Evolutionary conservation across 2,888 invertebrate species (phyloP), one percentile per base, ranked within the genome.

Genomic region (Rotaria macrura): DNA sequence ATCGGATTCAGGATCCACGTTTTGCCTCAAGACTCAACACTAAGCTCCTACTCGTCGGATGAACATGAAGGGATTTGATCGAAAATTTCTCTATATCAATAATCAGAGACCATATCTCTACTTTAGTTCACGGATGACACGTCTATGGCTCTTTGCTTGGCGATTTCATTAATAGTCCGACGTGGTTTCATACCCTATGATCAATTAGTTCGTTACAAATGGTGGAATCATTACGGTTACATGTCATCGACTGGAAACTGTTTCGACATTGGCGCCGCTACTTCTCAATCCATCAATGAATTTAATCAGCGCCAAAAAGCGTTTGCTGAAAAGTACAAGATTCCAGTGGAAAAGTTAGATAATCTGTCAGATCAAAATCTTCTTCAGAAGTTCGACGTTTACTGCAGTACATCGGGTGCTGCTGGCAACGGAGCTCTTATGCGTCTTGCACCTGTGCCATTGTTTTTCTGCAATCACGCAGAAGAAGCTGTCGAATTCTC

Each of bases 161-260:
- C 74, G 10, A n/a, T n/a, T 2, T 43, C 40, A 43, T 43, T 79
- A 25, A 25, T 79, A 7, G 25, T 14, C 10, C 38, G 43, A 25
- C 74, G 12, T 38, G 74, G 14, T n/a, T 79, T 79, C n/a, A 43
- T 43, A 23, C 40, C 74, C 14, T 79, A 79, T 43, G 74, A 79
- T 43, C 74, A 79, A 79, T 43, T 79, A 79, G 74, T 79, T 38
- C 74, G 74, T 10, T 79, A 79, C 23, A 79, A 79, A 79, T 79
- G 74, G 74, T 79, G 74, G 74, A 20, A 23, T 20, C 23, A 79
- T 12, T 2, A 20, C 25, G 74, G 74, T 12, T 79, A 79, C 29
- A 79, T 79, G 74, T 79, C 74, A 79, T 79, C 74, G 5, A 79
- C 43, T 43, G 74, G 74, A 38, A 1, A 25, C 0, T 79, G 74